Conservation (phyloP, 2,797 vertebrate species). For the Rhinoraja longicauda region DNA sequence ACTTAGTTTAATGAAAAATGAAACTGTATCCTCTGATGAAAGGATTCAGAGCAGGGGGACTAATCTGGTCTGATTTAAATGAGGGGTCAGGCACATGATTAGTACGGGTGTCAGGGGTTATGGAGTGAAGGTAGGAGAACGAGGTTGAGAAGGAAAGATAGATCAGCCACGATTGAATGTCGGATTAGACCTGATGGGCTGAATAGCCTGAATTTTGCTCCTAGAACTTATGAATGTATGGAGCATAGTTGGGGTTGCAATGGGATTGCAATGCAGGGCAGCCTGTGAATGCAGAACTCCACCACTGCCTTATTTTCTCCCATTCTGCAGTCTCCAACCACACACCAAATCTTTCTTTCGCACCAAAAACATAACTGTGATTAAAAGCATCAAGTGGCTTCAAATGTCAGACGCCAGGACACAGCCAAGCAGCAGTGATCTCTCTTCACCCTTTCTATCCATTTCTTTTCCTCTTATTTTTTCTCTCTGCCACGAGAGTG, state of each 20-base stretch:
- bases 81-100: background rate
- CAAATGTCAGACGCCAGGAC: background rate
- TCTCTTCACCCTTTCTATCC: background rate
- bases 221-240: too few relatives aligned
- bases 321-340: background rate
- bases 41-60: background rate
- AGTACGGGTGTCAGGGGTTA: too few relatives aligned
- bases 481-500: background rate
- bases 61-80: background rate
- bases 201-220: too few relatives aligned
- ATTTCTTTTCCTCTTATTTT: background rate
- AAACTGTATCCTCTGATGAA: background rate
- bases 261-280: background rate
- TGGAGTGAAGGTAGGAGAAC: too few relatives aligned
- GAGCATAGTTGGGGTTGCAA: background rate
- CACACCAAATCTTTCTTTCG: background rate
- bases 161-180: too few relatives aligned
- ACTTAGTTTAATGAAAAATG: background rate
- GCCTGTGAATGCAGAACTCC: too few relatives aligned
- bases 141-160: too few relatives aligned
- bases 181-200: too few relatives aligned
- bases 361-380: background rate
- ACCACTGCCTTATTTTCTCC: background rate
- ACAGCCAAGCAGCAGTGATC: background rate
- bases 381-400: constrained; percentile 1